Conservation (phyloP, 2,888 invertebrate genomes). For the Ryuthela nishihirai region DNA sequence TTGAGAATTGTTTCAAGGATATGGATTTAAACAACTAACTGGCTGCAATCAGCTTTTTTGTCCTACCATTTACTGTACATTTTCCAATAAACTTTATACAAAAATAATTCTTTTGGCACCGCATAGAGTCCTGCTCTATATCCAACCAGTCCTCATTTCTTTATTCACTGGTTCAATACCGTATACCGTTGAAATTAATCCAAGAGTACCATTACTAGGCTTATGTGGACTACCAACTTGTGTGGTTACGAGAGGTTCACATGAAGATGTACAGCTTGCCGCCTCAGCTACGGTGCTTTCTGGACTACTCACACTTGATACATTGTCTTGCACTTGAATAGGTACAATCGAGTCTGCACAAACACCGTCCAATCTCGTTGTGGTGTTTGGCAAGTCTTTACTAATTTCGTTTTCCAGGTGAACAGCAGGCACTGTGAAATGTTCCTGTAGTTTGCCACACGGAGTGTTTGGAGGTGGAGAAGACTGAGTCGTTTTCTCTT, state of each 20-base stretch:
- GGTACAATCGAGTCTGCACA: not conserved
- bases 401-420: conserved; percentile 28
- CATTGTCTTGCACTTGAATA: conserved; percentile 10
- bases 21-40: too few species aligned
- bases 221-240: conserved; percentile 32
- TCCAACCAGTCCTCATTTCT: conserved; percentile 38
- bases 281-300: conserved; percentile 6
- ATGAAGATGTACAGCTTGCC: not conserved
- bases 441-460: conserved; percentile 26
- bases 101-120: conserved; percentile 39
- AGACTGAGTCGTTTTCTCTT: conserved; percentile 8
- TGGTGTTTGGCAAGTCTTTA: conserved; percentile 3
- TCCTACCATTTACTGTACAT: too few species aligned
- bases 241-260: conserved; percentile 2
- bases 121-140: conserved; percentile 22
- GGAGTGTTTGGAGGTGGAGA: conserved; percentile 10
- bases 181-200: conserved; percentile 30
- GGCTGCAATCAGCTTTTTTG: too few species aligned
- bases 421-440: conserved; percentile 33
- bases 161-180: conserved; percentile 39
- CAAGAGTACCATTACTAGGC: conserved; percentile 31
- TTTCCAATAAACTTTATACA: conserved; percentile 28
- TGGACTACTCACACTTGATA: conserved; percentile 2
- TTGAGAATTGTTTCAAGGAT: too few species aligned
- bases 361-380: conserved; percentile 9